Percentiles rank a stretch among this genome's conserved stretches.
phyloP scores from a whole-genome alignment of 1,140 invertebrate species.

The Camponotus pennsylvanicus region DNA sequence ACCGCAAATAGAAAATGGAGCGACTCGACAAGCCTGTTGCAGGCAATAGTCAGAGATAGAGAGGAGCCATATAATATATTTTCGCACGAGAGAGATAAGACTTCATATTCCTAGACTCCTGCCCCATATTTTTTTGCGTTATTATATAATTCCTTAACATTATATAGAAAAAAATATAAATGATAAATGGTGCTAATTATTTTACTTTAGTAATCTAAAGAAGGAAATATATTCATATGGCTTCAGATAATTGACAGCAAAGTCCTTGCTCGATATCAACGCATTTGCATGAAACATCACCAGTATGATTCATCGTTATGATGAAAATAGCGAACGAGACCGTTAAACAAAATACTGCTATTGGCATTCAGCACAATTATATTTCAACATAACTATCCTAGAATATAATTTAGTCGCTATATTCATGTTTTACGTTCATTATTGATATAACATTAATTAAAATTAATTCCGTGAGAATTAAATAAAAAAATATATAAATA shows the following conservation, averaged over 20 bases:
- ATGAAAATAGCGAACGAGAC: conserved; percentile 56
- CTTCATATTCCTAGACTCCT: neutral
- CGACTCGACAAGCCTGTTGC: conserved; percentile 53
- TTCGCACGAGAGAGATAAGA: neutral
- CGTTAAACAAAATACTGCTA: neutral
- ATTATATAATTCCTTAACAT: too few relatives aligned
- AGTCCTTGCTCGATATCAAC: conserved; percentile 31
- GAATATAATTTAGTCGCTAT: neutral
- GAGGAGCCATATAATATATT: neutral
- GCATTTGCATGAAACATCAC: conserved; percentile 48
- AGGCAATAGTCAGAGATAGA: neutral
- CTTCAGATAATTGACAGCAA: conserved; percentile 50
- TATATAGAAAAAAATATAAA: neutral
- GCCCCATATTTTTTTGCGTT: neutral
- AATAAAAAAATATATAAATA: neutral
- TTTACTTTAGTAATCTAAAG: neutral
- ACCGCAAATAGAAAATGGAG: conserved; percentile 67
- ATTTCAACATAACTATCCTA: neutral
- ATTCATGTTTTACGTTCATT: neutral
- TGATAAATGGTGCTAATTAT: conserved; percentile 20
- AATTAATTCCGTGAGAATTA: neutral
- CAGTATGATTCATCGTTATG: conserved; percentile 70
- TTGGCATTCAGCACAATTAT: neutral
- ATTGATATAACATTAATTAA: neutral
- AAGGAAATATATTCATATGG: neutral